These are phyloP conservation scores for Sinhomidia bicolor DNA, from an alignment of 2,888 invertebrate genomes.

Conservation along the genomic window DNA sequence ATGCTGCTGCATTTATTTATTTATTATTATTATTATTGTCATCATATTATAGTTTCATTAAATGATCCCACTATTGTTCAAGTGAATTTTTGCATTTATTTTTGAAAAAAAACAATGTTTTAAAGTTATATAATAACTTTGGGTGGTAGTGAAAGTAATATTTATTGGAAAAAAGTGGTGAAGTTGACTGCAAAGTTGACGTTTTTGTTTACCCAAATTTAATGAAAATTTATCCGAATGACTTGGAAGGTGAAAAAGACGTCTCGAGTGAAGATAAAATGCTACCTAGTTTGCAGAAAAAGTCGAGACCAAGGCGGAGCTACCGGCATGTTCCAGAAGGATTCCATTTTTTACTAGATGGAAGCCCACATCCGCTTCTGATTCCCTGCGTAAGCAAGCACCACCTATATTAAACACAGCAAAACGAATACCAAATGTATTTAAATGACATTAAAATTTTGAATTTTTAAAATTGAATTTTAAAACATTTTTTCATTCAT, in stretches of 20 bases:
- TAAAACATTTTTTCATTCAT: background rate
- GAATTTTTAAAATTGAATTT: too few relatives aligned
- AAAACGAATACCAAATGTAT: too few relatives aligned
- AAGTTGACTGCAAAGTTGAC: background rate
- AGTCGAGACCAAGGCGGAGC: slow-evolving; percentile 71
- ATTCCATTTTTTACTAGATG: slow-evolving; percentile 75
- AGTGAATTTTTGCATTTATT: background rate
- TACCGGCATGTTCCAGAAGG: slow-evolving; percentile 73
- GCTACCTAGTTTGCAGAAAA: slow-evolving; percentile 54
- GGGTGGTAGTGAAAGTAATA: background rate
- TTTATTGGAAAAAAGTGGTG: background rate
- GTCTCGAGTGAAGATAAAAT: slow-evolving; percentile 56
- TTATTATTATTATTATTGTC: background rate
- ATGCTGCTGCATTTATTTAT: slow-evolving; percentile 5
- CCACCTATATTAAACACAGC: too few relatives aligned
- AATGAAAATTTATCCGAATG: slow-evolving; percentile 43
- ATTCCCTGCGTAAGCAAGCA: slow-evolving; percentile 72
- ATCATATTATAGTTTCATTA: too few relatives aligned
- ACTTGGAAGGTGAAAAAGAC: slow-evolving; percentile 36
- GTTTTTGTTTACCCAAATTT: background rate
- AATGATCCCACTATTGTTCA: background rate
- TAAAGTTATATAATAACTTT: background rate
- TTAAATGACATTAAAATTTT: background rate
- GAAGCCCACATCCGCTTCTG: slow-evolving; percentile 74
- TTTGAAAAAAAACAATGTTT: background rate